phyloP scores from a whole-genome alignment of 2,113 vertebrate species.

The Rhea pennata region DNA sequence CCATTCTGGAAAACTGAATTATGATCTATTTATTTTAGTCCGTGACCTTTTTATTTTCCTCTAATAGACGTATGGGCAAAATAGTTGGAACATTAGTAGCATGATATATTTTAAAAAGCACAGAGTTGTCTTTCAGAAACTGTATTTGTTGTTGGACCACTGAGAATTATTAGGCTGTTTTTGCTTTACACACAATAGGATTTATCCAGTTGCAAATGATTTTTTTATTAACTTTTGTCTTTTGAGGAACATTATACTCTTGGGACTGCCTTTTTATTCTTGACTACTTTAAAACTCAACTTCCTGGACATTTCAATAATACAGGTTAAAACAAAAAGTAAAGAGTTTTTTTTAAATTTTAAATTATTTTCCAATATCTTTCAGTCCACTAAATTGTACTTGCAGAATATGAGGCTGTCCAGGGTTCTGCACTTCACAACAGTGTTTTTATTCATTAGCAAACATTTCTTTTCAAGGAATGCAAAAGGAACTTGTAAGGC shows the following conservation, averaged over 20 bases:
- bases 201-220: background rate
- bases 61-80: background rate
- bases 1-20: background rate
- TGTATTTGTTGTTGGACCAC: background rate
- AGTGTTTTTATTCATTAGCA: background rate
- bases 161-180: background rate
- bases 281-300: background rate
- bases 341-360: background rate
- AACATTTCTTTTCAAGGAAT: background rate
- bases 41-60: background rate
- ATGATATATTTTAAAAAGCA: background rate
- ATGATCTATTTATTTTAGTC: background rate
- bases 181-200: background rate
- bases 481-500: background rate
- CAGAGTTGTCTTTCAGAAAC: background rate
- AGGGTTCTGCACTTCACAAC: background rate
- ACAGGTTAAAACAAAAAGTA: fast-evolving
- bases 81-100: background rate
- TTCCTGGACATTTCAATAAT: background rate
- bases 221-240: background rate
- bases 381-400: background rate
- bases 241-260: background rate
- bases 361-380: background rate
- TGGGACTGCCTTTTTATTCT: background rate
- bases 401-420: background rate